Evolutionary conservation across 2,888 invertebrate genomes (phyloP), one percentile per base, ranked within the genome.

Genomic region (Synergus gifuensis): DNA sequence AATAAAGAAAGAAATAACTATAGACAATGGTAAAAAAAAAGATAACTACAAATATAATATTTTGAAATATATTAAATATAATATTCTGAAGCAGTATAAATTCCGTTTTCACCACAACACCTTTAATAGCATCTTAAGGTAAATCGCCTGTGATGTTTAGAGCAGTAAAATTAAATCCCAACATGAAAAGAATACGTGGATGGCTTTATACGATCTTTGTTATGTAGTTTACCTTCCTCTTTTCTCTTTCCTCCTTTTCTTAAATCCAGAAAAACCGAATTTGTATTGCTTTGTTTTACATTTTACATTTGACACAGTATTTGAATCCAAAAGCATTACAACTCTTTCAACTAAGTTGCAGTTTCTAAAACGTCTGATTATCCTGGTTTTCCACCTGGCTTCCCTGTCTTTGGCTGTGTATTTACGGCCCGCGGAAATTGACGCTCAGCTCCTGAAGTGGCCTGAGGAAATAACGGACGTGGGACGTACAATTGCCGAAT

Each of bases 351-450:
- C 79, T 81, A 93, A 98, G 97, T 96, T 96, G 88, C 98, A 98
- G 93, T 98, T 99, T 92, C 93, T 98, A 81, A 98, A 98, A 93
- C 95, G 98, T 58, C 94, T 99, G 42, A 94, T 97, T 49, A 96
- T 99, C 86, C 94, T 99, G 73, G 94, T 97, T 89, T 94, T 98
- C 42, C 99, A 99, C 92, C 93, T 99, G 80, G 93, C 98, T 0
- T 95, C 96, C 69, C 94, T 99, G 46, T 98, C 98, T 42, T 93
- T 97, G 76, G 98, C 98, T 4, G 96, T 99, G 18, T 99, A 99
- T 92, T 93, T 98, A 28, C 94, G 99, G n/a, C 98, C 98, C 0
- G 94, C 93, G 46, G 94, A 95, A 86, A 92, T 93, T 22, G 94
- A 94, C 62, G 93, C 93, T 69, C 93, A 93, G 11, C 90, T 96